A percentile compares a stretch with the other conserved stretches of the same genome.
Evolutionary conservation across 2,113 vertebrate species (phyloP).

Genomic region (Cyphomyrus discorhynchus): DNA sequence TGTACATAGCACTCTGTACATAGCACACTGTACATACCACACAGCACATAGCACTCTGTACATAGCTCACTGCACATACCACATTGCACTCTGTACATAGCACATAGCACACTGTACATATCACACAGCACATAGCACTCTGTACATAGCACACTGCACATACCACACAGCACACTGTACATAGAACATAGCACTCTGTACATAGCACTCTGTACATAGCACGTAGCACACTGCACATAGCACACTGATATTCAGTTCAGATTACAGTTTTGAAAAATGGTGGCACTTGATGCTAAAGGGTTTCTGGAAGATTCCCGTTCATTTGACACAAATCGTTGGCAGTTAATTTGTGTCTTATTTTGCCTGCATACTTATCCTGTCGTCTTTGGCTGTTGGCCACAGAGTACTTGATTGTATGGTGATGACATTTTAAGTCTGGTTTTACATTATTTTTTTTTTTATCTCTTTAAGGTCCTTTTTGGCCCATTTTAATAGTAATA

Average conservation of each 20-base stretch:
- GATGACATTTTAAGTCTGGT: neutral
- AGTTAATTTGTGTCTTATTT: neutral
- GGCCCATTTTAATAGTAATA: neutral
- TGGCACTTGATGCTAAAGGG: neutral
- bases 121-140: too few species aligned
- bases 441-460: neutral
- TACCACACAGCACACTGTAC: too few species aligned
- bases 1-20: too few species aligned
- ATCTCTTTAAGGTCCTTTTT: neutral
- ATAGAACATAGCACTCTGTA: too few species aligned
- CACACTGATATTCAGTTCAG: neutral
- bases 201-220: too few species aligned
- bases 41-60: too few species aligned
- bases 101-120: too few species aligned
- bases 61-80: too few species aligned
- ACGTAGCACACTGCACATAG: neutral
- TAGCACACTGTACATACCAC: too few species aligned
- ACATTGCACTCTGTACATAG: too few species aligned
- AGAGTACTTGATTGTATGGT: neutral
- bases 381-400: neutral
- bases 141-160: too few species aligned
- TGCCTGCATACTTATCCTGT: neutral
- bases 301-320: neutral
- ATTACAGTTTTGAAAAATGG: neutral
- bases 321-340: neutral